Percentiles rank a stretch among this genome's conserved stretches.
Conservation (phyloP, 2,113 vertebrate genomes). For the Embiotoca jacksoni region DNA sequence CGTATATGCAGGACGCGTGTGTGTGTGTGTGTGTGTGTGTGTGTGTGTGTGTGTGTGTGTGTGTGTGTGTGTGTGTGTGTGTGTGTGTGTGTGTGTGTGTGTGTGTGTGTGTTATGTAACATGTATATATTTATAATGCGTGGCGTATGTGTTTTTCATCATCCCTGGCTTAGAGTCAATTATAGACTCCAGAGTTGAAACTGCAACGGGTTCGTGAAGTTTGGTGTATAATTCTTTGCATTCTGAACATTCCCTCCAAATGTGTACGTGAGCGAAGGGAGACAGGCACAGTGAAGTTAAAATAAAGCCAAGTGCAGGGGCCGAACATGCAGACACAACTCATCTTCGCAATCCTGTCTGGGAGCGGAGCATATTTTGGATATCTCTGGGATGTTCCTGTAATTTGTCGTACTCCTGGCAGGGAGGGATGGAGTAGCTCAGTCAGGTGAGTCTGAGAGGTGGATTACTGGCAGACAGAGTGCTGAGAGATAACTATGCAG, state of each 20-base stretch:
- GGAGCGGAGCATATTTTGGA: constrained; percentile 54
- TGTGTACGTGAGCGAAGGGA: background rate
- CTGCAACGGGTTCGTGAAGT: background rate
- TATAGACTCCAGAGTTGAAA: background rate
- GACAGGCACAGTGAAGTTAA: background rate
- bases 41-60: background rate
- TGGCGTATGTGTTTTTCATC: background rate
- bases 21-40: background rate
- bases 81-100: background rate
- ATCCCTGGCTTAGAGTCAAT: background rate
- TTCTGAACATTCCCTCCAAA: constrained; percentile 64
- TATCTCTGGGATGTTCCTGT: constrained; percentile 57
- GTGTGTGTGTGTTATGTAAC: constrained; percentile 12
- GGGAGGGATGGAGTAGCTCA: constrained; percentile 23
- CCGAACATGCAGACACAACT: constrained; percentile 1
- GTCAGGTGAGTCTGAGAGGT: constrained; percentile 14
- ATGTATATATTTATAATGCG: background rate
- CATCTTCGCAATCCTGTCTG: constrained; percentile 40
- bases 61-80: background rate
- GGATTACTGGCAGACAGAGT: constrained; percentile 60
- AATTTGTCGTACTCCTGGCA: constrained; percentile 21
- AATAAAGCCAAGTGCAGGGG: background rate
- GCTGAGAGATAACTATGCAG: constrained; percentile 58
- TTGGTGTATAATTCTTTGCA: constrained; percentile 45
- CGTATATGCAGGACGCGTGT: background rate